Conservation (phyloP, 2,113 vertebrate species). For the Otolemur garnettii region DNA sequence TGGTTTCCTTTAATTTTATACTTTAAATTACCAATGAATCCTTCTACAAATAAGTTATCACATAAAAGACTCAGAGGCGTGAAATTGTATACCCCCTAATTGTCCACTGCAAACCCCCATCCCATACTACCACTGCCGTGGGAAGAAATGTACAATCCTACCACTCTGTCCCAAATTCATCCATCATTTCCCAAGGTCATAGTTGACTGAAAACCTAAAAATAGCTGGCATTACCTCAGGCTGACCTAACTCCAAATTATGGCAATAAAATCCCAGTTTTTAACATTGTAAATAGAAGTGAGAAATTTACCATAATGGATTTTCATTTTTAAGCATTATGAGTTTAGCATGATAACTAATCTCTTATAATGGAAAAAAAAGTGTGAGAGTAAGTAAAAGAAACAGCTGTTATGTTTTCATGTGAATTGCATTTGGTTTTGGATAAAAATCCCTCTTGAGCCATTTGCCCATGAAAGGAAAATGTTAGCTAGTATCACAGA, state of each 20-base stretch:
- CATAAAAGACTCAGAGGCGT: not conserved
- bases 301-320: not conserved
- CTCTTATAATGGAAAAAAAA: not conserved
- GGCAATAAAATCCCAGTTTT: conserved; percentile 4
- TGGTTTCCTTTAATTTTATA: conserved; percentile 30
- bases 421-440: not conserved
- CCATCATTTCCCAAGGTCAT: not conserved
- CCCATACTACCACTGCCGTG: not conserved
- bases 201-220: conserved; percentile 5
- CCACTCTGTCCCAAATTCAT: not conserved
- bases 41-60: not conserved
- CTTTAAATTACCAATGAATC: not conserved
- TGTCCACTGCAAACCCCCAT: not conserved
- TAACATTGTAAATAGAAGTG: not conserved
- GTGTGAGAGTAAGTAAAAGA: not conserved
- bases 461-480: not conserved
- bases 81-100: not conserved
- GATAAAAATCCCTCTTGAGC: conserved; percentile 27
- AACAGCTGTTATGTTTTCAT: not conserved
- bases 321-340: conserved; percentile 35
- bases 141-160: not conserved
- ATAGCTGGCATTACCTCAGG: not conserved
- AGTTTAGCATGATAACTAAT: not conserved
- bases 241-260: conserved; percentile 4
- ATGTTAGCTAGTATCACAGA: not conserved